Evolutionary conservation across 2,888 invertebrate species (phyloP), one percentile per base, ranked within the genome.

Genomic region (Allolobophora icterica): DNA sequence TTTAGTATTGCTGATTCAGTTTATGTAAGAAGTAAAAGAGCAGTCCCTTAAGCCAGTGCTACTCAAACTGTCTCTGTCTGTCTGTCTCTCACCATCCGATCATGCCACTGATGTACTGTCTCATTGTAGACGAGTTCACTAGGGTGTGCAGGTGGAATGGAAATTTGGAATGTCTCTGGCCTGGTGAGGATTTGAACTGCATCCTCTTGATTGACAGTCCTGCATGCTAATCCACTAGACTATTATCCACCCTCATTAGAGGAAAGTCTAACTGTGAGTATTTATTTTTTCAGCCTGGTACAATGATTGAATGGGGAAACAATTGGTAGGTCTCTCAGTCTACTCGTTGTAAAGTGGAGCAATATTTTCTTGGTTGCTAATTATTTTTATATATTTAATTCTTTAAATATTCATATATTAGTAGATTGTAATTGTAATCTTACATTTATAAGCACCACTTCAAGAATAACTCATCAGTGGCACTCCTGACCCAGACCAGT

Each of bases 281-380:
- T n/a, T 91, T 92, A 90, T 91, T 91, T 91, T 94, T 95, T 91
- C 94, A 96, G 96, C 99, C 99, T 0, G 99, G 99, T 90, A 99
- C 99, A 0, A 99, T 99, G 99, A 99, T 99, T 93, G 99, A 99
- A 96, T 99, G 99, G 99, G 99, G 99, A 91, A 99, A 99, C 96
- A 99, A 99, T 95, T 99, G 99, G 96, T 95, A 93, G 94, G 94
- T 71, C 30, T n/a, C n/a, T 71, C 71, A 30, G 71, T 52, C n/a
- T n/a, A 52, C 21, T n/a, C n/a, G n/a, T n/a, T n/a, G n/a, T n/a
- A n/a, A 0, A 52, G 52, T 52, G 21, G 52, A 52, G 24, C 24
- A 24, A 52, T 24, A 52, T 52, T 24, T 24, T 21, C 24, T 52
- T 3, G 21, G 1, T 52, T 52, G 24, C 52, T 52, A 21, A 21